Evolutionary conservation across 2,113 vertebrate genomes (phyloP), one percentile per base, ranked within the genome.

Genomic region (Rousettus leschenaultii): DNA sequence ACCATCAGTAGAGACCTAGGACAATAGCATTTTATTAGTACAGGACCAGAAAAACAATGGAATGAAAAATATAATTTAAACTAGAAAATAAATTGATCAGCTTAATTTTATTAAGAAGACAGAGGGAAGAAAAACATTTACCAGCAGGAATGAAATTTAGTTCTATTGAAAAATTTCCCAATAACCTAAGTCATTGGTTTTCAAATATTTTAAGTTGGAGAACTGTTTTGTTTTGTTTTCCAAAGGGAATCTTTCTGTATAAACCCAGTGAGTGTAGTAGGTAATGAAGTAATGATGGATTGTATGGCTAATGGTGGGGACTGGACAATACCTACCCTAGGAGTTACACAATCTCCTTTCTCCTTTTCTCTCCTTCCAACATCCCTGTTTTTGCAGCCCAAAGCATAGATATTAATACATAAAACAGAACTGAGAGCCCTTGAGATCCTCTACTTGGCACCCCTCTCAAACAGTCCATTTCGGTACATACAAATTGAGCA

Each of bases 1-100:
- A 77, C 45, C 12, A 87, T 66, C 40, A 85, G 40, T 22, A 45
- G 40, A 12, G 15, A 65, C 16, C 51, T 9, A 48, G 5, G 8
- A 75, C 33, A 91, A 86, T 53, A 80, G 11, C 65, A 91, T 65
- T 80, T 79, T 94, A 68, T 88, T 94, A 74, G 45, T 6, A 79
- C 10, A 66, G 40, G 65, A 65, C 30, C 77, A 87, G 66, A 63
- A 51, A 94, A 89, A 82, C 68, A 96, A 90, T 61, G 74, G 38
- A 12, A 53, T 79, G 84, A 57, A 83, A 95, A 94, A 87, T 84
- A 43, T 13, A 53, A 68, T 90, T 96, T 94, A 92, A 92, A 87
- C 9, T 63, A 24, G 86, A 92, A 73, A 90, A 65, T 95, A 84
- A 59, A 43, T 70, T 61, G 79, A 21, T 10, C 14, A 74, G 9